A percentile compares a stretch with the other conserved stretches of the same genome.
These are phyloP conservation scores for Sebastes taczanowskii DNA, from an alignment of 2,797 vertebrate genomes.

Conservation along the genomic window DNA sequence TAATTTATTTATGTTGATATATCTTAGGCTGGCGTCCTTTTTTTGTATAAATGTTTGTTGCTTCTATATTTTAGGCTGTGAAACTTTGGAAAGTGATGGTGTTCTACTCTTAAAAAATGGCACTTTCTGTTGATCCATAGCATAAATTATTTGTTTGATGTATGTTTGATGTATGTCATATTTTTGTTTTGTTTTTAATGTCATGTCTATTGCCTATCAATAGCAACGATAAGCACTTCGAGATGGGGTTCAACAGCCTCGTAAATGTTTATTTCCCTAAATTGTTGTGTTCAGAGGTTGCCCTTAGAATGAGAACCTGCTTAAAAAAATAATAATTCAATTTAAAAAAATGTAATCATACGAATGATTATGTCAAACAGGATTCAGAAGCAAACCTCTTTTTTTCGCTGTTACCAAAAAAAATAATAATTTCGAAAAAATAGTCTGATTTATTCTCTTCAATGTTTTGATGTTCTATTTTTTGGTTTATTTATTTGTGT, in stretches of 20 bases:
- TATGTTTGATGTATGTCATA: conserved; percentile 48
- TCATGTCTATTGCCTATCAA: conserved; percentile 68
- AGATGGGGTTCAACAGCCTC: conserved; percentile 64
- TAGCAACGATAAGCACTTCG: conserved; percentile 88
- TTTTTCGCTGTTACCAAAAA: conserved; percentile 89
- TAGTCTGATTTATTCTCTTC: conserved; percentile 61
- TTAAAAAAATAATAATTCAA: not conserved
- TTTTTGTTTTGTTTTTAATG: conserved; percentile 70
- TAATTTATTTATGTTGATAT: conserved; percentile 84
- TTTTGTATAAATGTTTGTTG: conserved; percentile 90
- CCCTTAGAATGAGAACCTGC: conserved; percentile 29
- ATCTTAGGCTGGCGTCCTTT: conserved; percentile 85
- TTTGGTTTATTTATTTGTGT: conserved; percentile 66
- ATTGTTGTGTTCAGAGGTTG: conserved; percentile 57
- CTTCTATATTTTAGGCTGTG: conserved; percentile 88
- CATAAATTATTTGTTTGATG: conserved; percentile 61
- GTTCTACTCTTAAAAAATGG: conserved; percentile 84
- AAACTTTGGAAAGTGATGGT: conserved; percentile 82
- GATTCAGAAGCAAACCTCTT: conserved; percentile 43
- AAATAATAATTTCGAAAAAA: conserved; percentile 74
- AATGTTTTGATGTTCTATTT: conserved; percentile 57
- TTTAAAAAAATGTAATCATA: conserved; percentile 6
- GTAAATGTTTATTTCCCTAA: conserved; percentile 63
- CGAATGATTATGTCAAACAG: conserved; percentile 18
- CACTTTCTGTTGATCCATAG: conserved; percentile 85